A percentile compares a stretch with the other conserved stretches of the same genome.
Evolutionary conservation across 2,113 vertebrate genomes (phyloP).

Genomic region (Poeciliopsis retropinna): DNA sequence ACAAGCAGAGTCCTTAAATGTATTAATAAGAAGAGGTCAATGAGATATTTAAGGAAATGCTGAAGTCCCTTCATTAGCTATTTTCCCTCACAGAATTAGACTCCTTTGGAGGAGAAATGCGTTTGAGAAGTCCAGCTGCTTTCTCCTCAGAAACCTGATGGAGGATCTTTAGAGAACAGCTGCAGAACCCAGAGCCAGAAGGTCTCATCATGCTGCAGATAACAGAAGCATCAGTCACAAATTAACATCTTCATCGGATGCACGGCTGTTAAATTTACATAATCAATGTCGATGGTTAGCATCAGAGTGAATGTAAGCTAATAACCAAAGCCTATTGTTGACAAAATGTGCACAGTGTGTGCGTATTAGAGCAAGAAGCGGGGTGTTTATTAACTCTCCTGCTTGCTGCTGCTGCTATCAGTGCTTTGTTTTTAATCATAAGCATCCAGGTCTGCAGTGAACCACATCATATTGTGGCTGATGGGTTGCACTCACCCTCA

Average conservation of each 20-base stretch:
- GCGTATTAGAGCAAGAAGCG: constrained; percentile 3
- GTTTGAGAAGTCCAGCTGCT: background rate
- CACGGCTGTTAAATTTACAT: constrained; percentile 74
- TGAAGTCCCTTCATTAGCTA: constrained; percentile 1
- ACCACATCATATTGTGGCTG: constrained; percentile 68
- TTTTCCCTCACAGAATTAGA: background rate
- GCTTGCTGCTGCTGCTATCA: constrained; percentile 51
- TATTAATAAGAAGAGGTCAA: constrained; percentile 44
- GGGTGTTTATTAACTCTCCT: constrained; percentile 44
- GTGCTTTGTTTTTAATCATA: constrained; percentile 82
- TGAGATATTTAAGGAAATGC: constrained; percentile 30
- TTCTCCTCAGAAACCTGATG: background rate
- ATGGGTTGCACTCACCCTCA: constrained; percentile 80
- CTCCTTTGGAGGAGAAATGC: background rate
- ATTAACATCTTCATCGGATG: constrained; percentile 59
- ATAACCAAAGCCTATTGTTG: constrained; percentile 49
- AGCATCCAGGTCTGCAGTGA: constrained; percentile 73
- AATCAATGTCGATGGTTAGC: constrained; percentile 66
- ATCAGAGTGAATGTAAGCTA: constrained; percentile 74
- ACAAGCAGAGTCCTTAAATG: constrained; percentile 22
- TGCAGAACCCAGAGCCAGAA: background rate
- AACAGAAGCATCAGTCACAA: constrained; percentile 56
- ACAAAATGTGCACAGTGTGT: constrained; percentile 48
- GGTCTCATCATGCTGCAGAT: constrained; percentile 40
- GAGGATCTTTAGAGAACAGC: background rate